Evolutionary conservation across 2,113 vertebrate genomes (phyloP).

Genomic region (Ariopsis seemanni): DNA sequence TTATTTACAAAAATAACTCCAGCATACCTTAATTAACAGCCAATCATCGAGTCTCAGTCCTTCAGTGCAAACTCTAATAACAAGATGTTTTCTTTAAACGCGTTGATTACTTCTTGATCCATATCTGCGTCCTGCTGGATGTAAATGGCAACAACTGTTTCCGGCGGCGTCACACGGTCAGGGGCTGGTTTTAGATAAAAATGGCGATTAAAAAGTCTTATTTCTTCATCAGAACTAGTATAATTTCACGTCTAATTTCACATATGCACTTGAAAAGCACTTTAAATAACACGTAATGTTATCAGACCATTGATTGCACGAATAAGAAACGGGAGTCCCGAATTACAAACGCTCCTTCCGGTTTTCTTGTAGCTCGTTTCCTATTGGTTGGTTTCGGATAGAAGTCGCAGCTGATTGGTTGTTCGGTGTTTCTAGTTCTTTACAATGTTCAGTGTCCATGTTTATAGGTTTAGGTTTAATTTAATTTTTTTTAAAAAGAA

Average conservation of each 20-base stretch:
- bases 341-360: not conserved
- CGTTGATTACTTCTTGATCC: slow-evolving; percentile 5
- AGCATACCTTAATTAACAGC: slow-evolving; percentile 6
- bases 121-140: slow-evolving; percentile 32
- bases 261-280: not conserved
- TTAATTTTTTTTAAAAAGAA: no score
- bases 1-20: not conserved
- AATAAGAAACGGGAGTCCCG: not conserved
- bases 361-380: not conserved
- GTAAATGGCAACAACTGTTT: slow-evolving; percentile 39
- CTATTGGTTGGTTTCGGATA: slow-evolving; percentile 4
- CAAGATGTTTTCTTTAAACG: not conserved
- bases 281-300: not conserved
- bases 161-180: not conserved
- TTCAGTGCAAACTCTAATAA: not conserved
- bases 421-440: not conserved
- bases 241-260: not conserved
- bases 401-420: slow-evolving; percentile 4
- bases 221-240: no score
- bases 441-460: no score
- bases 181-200: not conserved
- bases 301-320: not conserved
- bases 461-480: no score
- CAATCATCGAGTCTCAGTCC: not conserved
- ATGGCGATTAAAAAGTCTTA: not conserved